Evolutionary conservation across 1,140 invertebrate genomes (phyloP).

Genomic region (Ostrea denselamellosa): DNA sequence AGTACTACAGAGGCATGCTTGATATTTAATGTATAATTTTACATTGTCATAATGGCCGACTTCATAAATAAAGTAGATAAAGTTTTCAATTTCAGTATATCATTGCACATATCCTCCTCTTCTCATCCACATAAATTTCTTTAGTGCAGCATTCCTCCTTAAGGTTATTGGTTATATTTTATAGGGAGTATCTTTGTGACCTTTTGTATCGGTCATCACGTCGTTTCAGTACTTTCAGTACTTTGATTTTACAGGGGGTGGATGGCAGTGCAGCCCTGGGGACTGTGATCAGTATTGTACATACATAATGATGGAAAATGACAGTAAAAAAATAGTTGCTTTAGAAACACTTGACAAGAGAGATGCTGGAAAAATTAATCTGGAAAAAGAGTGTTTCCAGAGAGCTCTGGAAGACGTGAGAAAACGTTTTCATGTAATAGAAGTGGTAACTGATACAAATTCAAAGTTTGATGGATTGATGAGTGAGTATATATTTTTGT

Average conservation of each 20-base stretch:
- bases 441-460: constrained; percentile 56
- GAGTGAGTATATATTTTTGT: constrained; percentile 51
- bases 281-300: constrained; percentile 48
- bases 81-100: no score
- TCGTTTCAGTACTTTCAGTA: neutral
- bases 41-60: no score
- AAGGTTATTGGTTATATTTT: no score
- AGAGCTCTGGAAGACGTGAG: constrained; percentile 28
- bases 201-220: neutral
- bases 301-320: constrained; percentile 46
- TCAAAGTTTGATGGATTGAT: constrained; percentile 44
- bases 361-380: constrained; percentile 28
- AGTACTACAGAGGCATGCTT: no score
- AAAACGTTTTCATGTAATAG: constrained; percentile 28
- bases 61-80: no score
- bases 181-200: neutral
- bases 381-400: constrained; percentile 42
- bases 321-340: constrained; percentile 14
- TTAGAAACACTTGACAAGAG: constrained; percentile 44
- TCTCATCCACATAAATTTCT: no score
- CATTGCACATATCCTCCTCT: no score
- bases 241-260: constrained; percentile 46
- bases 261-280: constrained; percentile 43
- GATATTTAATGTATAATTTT: no score
- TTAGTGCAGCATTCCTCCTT: neutral